These are phyloP conservation scores for Mus musculus DNA, from an alignment of 2,113 vertebrate genomes.

Conservation along the genomic window DNA sequence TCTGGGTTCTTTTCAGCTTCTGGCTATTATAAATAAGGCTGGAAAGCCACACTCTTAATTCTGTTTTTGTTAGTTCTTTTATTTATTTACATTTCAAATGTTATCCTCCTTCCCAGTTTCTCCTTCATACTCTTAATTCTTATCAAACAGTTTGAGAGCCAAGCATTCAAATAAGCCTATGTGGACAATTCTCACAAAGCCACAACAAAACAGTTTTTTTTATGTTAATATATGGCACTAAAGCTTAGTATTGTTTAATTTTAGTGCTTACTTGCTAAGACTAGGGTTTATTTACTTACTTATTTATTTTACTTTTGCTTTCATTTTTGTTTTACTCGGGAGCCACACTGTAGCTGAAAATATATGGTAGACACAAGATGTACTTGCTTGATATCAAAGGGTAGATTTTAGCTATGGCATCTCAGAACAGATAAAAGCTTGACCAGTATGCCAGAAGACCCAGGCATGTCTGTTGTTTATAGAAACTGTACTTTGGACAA, in stretches of 20 bases:
- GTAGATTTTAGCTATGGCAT: background rate
- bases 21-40: no score
- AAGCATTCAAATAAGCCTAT: background rate
- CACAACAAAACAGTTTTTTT: background rate
- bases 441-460: background rate
- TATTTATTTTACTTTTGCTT: background rate
- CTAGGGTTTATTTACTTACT: background rate
- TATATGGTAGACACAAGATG: background rate
- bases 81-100: no score
- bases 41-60: no score
- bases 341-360: background rate
- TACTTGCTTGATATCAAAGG: conserved; percentile 12
- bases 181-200: background rate
- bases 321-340: background rate
- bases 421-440: background rate
- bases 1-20: no score
- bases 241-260: background rate
- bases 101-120: no score
- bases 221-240: background rate
- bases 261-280: conserved; percentile 19
- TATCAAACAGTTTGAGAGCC: background rate
- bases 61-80: no score
- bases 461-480: background rate
- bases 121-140: no score
- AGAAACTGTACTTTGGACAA: background rate